Conservation (phyloP, 1,140 invertebrate genomes). For the Battus philenor region DNA sequence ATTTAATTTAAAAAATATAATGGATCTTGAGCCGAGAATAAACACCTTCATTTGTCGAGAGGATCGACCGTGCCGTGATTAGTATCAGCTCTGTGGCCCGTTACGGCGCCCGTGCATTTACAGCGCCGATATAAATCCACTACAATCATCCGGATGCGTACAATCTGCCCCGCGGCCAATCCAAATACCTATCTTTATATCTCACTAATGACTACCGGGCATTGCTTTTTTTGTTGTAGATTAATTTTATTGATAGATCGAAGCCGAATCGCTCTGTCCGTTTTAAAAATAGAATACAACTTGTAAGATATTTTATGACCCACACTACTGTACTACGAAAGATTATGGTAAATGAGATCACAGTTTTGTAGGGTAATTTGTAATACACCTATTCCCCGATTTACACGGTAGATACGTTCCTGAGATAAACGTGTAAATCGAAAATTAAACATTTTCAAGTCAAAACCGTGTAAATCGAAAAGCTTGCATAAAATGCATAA, state of each 20-base stretch:
- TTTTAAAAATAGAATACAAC: too few relatives aligned
- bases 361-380: too few relatives aligned
- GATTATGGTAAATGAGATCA: too few relatives aligned
- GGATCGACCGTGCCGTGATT: slow-evolving; percentile 6
- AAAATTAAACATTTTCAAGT: too few relatives aligned
- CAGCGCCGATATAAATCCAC: slow-evolving; percentile 33
- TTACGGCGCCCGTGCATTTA: slow-evolving; percentile 33
- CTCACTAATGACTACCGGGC: slow-evolving; percentile 44
- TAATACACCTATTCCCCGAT: too few relatives aligned
- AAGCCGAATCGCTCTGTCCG: neutral
- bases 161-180: slow-evolving; percentile 21
- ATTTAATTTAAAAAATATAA: neutral
- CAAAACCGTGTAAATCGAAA: too few relatives aligned
- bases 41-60: neutral
- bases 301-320: too few relatives aligned
- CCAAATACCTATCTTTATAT: slow-evolving; percentile 27
- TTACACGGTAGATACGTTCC: too few relatives aligned
- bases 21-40: neutral
- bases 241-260: slow-evolving; percentile 12
- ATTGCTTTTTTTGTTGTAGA: slow-evolving; percentile 21
- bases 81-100: slow-evolving; percentile 18
- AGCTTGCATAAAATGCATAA: too few relatives aligned
- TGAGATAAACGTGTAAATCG: too few relatives aligned
- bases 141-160: slow-evolving; percentile 35
- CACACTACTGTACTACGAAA: too few relatives aligned